Evolutionary conservation across 2,113 vertebrate genomes (phyloP), one percentile per base, ranked within the genome.

Genomic region (Thomomys bottae): DNA sequence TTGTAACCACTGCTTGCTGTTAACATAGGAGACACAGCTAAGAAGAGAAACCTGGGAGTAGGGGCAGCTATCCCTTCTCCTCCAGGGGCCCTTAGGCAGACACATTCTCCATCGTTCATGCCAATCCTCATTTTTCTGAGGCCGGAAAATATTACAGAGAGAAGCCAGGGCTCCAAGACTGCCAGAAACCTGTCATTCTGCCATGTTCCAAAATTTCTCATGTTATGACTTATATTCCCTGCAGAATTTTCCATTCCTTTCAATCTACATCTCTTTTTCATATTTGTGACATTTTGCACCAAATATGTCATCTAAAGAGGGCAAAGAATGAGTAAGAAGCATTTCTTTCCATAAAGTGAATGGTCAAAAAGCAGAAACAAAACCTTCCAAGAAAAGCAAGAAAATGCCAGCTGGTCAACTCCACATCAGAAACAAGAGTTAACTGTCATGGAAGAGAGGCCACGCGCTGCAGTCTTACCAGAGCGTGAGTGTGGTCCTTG

Each of bases 161-260:
- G 57, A 87, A 83, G 34, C 54, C 63, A 71, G 34, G 34, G 45
- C 28, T 21, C 57, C 4, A 12, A n/a, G 61, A 64, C 3, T 20
- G 45, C 70, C 87, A 75, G 66, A 79, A 88, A 84, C n/a, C 94
- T 90, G 54, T 87, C 66, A 76, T 34, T 24, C 8, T 72, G 76
- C 38, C 21, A 68, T n/a, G 5, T 8, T 92, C n/a, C 71, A 77
- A 59, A 88, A 77, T 90, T 73, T 83, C 32, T 89, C 61, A 49
- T 59, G 57, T 42, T 57, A 73, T 78, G 87, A 73, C 28, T 94
- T 91, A 85, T 54, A 66, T 49, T 94, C 63, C 83, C 57, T 83
- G 45, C 15, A 88, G 88, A 93, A 42, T 92, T 88, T 54, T 63
- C 20, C 57, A 88, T 93, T 89, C 68, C 78, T 67, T 90, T 76